Evolutionary conservation across 2,113 vertebrate genomes (phyloP).

Genomic region (Cynoglossus semilaevis): DNA sequence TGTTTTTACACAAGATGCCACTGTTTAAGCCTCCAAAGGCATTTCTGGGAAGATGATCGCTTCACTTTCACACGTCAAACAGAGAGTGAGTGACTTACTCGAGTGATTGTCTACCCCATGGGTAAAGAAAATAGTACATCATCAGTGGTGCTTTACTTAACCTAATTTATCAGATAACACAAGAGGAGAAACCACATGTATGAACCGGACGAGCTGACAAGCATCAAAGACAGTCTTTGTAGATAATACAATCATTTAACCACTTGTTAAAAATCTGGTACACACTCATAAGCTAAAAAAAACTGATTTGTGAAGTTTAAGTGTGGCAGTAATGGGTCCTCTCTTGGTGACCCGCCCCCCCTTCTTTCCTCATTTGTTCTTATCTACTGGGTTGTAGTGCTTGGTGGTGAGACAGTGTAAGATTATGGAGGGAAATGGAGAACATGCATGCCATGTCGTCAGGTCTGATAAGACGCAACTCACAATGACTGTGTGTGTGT

Average conservation of each 20-base stretch:
- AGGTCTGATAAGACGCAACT: constrained; percentile 72
- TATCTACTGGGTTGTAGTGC: constrained; percentile 66
- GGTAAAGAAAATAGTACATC: constrained; percentile 34
- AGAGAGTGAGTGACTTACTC: constrained; percentile 26
- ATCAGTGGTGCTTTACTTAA: constrained; percentile 53
- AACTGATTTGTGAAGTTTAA: constrained; percentile 64
- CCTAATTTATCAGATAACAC: constrained; percentile 69
- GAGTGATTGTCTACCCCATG: constrained; percentile 48
- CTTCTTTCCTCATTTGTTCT: constrained; percentile 58
- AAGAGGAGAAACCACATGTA: constrained; percentile 69
- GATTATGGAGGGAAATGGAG: constrained; percentile 74
- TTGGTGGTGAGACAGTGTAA: constrained; percentile 67
- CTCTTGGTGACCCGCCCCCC: constrained; percentile 38
- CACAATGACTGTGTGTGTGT: constrained; percentile 44
- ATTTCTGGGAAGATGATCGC: background rate
- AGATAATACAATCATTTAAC: constrained; percentile 72
- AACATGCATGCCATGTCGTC: constrained; percentile 76
- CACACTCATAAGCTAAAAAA: constrained; percentile 65
- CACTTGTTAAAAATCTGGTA: constrained; percentile 56
- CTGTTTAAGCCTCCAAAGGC: no score
- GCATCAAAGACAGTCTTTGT: constrained; percentile 83
- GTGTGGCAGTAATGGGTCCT: no score
- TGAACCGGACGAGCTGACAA: constrained; percentile 78
- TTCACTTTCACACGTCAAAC: constrained; percentile 29
- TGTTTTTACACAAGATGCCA: no score